Conservation (phyloP, 2,888 invertebrate genomes). For the Sesia bembeciformis region DNA sequence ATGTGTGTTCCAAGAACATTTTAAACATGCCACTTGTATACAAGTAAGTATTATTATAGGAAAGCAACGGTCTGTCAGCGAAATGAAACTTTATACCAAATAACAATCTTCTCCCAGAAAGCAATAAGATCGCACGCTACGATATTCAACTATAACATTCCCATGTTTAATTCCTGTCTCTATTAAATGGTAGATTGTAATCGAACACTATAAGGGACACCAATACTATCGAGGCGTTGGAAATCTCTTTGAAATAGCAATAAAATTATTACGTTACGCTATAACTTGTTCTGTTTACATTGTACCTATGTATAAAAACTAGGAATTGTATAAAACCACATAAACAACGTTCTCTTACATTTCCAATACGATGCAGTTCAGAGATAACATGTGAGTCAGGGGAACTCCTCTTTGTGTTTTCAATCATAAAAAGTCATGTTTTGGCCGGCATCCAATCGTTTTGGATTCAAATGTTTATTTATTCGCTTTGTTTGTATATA, state of each 20-base stretch:
- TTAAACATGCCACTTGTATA: too few relatives aligned
- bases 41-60: too few relatives aligned
- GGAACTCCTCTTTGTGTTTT: not conserved
- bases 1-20: too few relatives aligned
- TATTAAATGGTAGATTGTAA: conserved; percentile 1
- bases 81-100: conserved; percentile 24
- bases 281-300: not conserved
- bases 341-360: not conserved
- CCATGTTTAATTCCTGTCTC: not conserved
- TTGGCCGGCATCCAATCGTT: not conserved
- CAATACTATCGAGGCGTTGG: not conserved
- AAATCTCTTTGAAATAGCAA: not conserved
- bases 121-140: conserved; percentile 11
- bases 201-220: conserved; percentile 1
- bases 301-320: too few relatives aligned
- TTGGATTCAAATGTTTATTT: not conserved
- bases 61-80: conserved; percentile 9
- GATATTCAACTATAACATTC: conserved; percentile 1
- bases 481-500: not conserved
- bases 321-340: too few relatives aligned
- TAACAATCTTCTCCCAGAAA: conserved; percentile 23
- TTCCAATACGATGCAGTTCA: not conserved
- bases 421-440: not conserved
- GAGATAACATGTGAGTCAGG: not conserved
- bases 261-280: not conserved